Evolutionary conservation across 2,888 invertebrate species (phyloP).

Genomic region (Falcaria lacertinaria): DNA sequence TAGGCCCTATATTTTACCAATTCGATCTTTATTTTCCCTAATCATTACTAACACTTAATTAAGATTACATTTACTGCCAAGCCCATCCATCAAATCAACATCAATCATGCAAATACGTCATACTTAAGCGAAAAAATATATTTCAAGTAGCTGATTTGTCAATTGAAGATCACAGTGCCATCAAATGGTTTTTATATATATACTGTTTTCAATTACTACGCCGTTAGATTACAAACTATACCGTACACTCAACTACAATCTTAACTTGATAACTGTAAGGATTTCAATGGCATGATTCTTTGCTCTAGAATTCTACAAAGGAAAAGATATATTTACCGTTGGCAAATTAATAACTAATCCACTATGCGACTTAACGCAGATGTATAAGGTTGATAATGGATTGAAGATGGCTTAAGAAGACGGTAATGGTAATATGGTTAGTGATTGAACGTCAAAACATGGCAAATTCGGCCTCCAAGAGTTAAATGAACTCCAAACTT

Average conservation of each 20-base stretch:
- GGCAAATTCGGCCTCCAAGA: slow-evolving; percentile 29
- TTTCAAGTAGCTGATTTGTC: no score
- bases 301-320: neutral
- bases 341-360: neutral
- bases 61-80: no score
- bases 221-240: no score
- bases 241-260: slow-evolving; percentile 9
- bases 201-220: no score
- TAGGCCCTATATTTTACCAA: no score
- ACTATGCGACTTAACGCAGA: neutral
- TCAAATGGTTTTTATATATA: no score
- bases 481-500: slow-evolving; percentile 57
- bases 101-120: no score
- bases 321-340: neutral
- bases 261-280: neutral
- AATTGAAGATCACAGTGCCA: no score
- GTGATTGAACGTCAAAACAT: slow-evolving; percentile 11
- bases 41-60: no score
- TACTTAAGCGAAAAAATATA: no score
- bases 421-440: neutral
- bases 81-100: no score
- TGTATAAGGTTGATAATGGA: neutral
- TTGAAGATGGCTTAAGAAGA: neutral
- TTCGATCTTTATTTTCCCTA: no score
- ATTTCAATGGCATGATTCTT: neutral